Evolutionary conservation across 2,888 invertebrate species (phyloP), one percentile per base, ranked within the genome.

Genomic region (Himalopsyche tibetana): DNA sequence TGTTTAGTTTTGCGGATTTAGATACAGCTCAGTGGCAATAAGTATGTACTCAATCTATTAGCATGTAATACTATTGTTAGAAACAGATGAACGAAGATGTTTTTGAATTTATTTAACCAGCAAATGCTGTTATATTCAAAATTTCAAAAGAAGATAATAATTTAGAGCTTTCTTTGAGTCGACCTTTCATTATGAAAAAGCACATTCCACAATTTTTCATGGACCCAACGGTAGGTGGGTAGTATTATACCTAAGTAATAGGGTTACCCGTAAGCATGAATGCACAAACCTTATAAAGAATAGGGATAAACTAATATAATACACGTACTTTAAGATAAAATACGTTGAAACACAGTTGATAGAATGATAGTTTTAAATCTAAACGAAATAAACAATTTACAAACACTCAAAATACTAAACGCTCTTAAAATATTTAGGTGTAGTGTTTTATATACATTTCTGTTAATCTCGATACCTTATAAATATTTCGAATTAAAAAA

Each of bases 101-200:
- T 63, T 63, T 63, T 63, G 63, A 63, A 63, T 63, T 63, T 63
- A 63, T 63, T 63, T 63, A 63, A 63, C 63, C 63, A 63, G 63
- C 63, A 63, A 63, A 63, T 63, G 63, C 63, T 63, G 63, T 63
- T 63, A 63, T 63, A 63, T 63, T 63, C 63, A 63, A 63, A 63
- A 63, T 19, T 63, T 63, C 63, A 63, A 63, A 63, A 63, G 63
- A 63, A 63, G 63, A 63, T 63, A 63, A 63, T 63, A 63, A 63
- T 63, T 63, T 63, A 63, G 63, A 19, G 63, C 63, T 63, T 63
- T 63, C 63, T 63, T 63, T 63, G 63, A 28, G 28, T 28, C n/a
- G 19, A 63, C 5, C 63, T 63, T 63, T 63, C 63, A 63, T 63
- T 63, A 28, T 63, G 63, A 63, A 63, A 63, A 63, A 63, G 19